Conservation (phyloP, 2,888 invertebrate genomes). For the Synergus gifuensis region DNA sequence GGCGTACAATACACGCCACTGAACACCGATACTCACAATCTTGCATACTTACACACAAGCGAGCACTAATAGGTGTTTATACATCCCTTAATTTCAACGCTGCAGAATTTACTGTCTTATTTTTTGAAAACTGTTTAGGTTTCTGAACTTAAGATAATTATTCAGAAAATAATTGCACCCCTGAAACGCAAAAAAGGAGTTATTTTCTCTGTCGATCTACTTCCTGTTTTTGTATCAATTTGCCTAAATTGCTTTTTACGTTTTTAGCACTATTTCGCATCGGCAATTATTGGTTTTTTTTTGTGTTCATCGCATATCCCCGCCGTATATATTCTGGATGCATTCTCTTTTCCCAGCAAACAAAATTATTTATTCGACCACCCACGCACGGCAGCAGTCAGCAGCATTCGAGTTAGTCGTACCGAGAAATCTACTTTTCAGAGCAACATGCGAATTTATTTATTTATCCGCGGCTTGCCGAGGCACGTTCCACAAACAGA, state of each 20-base stretch:
- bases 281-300: slow-evolving; percentile 50
- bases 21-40: neutral
- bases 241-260: slow-evolving; percentile 40
- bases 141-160: too few relatives aligned
- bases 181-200: neutral
- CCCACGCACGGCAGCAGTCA: slow-evolving; percentile 49
- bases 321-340: slow-evolving; percentile 40
- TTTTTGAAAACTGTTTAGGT: neutral
- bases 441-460: slow-evolving; percentile 68
- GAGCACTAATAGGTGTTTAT: slow-evolving; percentile 2
- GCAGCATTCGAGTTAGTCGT: slow-evolving; percentile 49
- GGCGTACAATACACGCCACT: slow-evolving; percentile 9
- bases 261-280: slow-evolving; percentile 49
- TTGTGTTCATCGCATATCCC: slow-evolving; percentile 44
- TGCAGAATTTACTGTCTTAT: slow-evolving; percentile 13
- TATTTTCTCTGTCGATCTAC: neutral
- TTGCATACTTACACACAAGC: neutral
- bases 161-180: too few relatives aligned
- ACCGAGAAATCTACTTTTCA: slow-evolving; percentile 57
- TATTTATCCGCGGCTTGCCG: slow-evolving; percentile 67
- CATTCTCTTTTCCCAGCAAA: slow-evolving; percentile 57
- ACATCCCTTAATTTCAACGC: neutral
- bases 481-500: slow-evolving; percentile 72
- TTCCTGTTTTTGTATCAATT: slow-evolving; percentile 48
- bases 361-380: slow-evolving; percentile 64